A percentile compares a stretch with the other conserved stretches of the same genome.
phyloP scores from a whole-genome alignment of 2,797 vertebrate genomes.

The Gorsachius magnificus region DNA sequence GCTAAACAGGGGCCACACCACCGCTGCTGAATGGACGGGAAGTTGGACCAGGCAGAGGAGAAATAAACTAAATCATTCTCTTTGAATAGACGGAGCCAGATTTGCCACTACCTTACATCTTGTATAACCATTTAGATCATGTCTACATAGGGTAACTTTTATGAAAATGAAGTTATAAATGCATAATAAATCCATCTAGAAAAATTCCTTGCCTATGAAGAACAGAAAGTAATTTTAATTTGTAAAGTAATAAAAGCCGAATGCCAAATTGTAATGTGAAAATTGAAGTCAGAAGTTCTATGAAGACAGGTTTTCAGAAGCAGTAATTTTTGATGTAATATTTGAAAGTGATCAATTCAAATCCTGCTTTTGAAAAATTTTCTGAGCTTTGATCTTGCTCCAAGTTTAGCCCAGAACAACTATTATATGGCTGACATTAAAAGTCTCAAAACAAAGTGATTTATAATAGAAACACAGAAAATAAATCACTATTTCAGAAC shows the following conservation, averaged over 20 bases:
- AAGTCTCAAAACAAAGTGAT: conserved; percentile 58
- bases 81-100: neutral
- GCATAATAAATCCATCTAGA: conserved; percentile 25
- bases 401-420: conserved; percentile 51
- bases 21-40: neutral
- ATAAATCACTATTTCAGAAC: conserved; percentile 70
- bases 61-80: conserved; percentile 24
- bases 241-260: conserved; percentile 24
- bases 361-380: conserved; percentile 39
- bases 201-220: neutral
- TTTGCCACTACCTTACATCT: conserved; percentile 1
- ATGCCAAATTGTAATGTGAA: neutral
- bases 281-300: conserved; percentile 7
- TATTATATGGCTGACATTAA: conserved; percentile 18
- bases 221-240: conserved; percentile 9
- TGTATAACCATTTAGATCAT: neutral
- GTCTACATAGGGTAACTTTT: neutral
- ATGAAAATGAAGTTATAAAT: neutral
- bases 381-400: conserved; percentile 49
- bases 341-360: conserved; percentile 44
- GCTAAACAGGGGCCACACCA: neutral
- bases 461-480: conserved; percentile 69
- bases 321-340: neutral
- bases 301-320: conserved; percentile 36
- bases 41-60: neutral